Conservation (phyloP, 2,113 vertebrate genomes). For the Vireo altiloquus region DNA sequence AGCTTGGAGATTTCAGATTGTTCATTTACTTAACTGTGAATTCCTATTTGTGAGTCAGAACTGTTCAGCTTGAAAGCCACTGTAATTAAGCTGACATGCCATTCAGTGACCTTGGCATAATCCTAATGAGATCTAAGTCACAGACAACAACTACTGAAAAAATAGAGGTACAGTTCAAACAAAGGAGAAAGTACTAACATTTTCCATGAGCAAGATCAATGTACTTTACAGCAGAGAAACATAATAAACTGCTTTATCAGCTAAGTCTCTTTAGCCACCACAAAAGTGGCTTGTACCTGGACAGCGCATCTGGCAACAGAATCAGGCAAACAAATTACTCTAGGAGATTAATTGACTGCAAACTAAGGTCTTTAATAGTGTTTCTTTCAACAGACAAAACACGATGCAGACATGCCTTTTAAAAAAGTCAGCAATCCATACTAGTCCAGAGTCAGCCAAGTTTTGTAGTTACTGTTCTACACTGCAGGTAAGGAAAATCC, state of each 20-base stretch:
- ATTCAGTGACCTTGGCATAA: slow-evolving; percentile 64
- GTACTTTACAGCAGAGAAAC: slow-evolving; percentile 10
- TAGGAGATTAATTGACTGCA: slow-evolving; percentile 48
- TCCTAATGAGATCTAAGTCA: slow-evolving; percentile 68
- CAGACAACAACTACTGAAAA: slow-evolving; percentile 59
- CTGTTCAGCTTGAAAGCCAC: slow-evolving; percentile 26
- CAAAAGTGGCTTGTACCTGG: slow-evolving; percentile 44
- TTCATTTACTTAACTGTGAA: slow-evolving; percentile 58
- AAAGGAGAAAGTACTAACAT: slow-evolving; percentile 30
- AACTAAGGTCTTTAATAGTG: not conserved
- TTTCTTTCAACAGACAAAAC: slow-evolving; percentile 14
- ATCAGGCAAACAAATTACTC: slow-evolving; percentile 48
- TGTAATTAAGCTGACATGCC: slow-evolving; percentile 36
- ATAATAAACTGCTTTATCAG: slow-evolving; percentile 56
- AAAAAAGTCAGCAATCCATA: not conserved
- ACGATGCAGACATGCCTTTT: not conserved
- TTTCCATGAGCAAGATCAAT: slow-evolving; percentile 58
- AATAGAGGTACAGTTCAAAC: slow-evolving; percentile 43
- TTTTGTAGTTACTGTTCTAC: not conserved
- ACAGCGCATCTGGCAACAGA: not conserved
- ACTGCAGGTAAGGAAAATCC: not conserved
- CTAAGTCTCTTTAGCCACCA: slow-evolving; percentile 12
- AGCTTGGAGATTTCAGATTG: slow-evolving; percentile 36
- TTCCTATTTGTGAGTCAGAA: slow-evolving; percentile 43
- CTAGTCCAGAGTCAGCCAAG: not conserved